Evolutionary conservation across 1,140 invertebrate genomes (phyloP), one percentile per base, ranked within the genome.

Genomic region (Drosophila kanapiae): DNA sequence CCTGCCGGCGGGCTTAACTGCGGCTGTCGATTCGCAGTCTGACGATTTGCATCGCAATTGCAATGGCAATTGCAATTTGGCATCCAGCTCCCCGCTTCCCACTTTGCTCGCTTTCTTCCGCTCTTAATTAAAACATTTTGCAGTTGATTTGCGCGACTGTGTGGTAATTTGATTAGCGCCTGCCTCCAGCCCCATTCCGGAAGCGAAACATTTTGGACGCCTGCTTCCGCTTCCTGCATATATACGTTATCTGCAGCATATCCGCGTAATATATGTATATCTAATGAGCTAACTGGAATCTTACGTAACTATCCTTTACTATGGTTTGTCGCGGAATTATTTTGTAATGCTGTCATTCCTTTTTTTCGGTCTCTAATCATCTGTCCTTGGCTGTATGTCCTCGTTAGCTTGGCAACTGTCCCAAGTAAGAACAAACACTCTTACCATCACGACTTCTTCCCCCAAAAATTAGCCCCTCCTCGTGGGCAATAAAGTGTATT

Each of bases 161-260:
- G 67, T 45, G 62, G 47, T 75, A 82, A 82, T 82, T 80, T 85
- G 76, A 84, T 83, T 84, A 83, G 81, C 47, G 49, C 54, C 38
- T 48, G 45, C 48, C 31, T 33, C 33, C 23, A 4, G 6, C 8
- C 27, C 18, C 38, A 37, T 35, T 13, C 16, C 11, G 3, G 35
- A 27, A 3, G 16, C 29, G 16, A 54, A 54, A 54, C 51, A 14
- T 35, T 23, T 53, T 16, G 51, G 31, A 7, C 4, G 49, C 49
- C 11, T 42, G 43, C 48, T 51, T 53, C 27, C 23, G 60, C 5
- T 31, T 6, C 31, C 7, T 6, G 31, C 5, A 31, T 31, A 31
- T 31, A 11, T 18, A 43, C 0, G 0, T 10, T 11, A 18, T 5
- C 10, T 11, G 14, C 8, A 8, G n/a, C 7, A 42, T 7, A 1